phyloP scores from a whole-genome alignment of 2,888 invertebrate species.

The Coecobrya sp. region DNA sequence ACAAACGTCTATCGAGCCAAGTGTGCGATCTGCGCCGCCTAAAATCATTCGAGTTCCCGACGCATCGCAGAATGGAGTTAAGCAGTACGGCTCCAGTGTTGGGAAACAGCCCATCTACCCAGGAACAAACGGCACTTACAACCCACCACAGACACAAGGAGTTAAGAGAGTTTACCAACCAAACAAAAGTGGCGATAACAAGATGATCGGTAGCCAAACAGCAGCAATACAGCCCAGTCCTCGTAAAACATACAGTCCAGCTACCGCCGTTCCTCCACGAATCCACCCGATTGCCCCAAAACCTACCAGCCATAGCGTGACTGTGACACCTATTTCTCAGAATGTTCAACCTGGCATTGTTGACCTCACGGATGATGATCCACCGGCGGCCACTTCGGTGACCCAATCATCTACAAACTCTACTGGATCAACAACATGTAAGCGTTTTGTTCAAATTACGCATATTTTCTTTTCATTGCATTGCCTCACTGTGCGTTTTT shows the following conservation, averaged over 20 bases:
- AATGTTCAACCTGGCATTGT: constrained; percentile 74
- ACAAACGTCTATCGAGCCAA: constrained; percentile 90
- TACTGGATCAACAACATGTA: constrained; percentile 58
- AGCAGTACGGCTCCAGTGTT: constrained; percentile 46
- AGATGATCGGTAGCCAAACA: not conserved
- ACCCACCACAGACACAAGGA: constrained; percentile 25
- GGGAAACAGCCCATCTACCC: constrained; percentile 25
- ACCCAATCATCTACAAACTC: not conserved
- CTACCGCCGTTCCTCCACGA: constrained; percentile 16
- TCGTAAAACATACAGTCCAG: constrained; percentile 60
- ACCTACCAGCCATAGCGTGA: not conserved
- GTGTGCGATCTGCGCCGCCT: constrained; percentile 70
- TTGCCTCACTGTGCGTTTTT: not conserved
- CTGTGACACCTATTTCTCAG: constrained; percentile 25
- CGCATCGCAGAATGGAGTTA: constrained; percentile 63
- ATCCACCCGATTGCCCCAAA: constrained; percentile 66
- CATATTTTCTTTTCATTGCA: not conserved
- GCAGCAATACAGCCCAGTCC: constrained; percentile 28
- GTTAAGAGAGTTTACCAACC: constrained; percentile 66
- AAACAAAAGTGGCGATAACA: constrained; percentile 30
- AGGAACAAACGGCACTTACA: constrained; percentile 42
- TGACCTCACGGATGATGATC: constrained; percentile 83
- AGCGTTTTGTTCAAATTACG: not conserved
- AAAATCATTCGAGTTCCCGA: constrained; percentile 74
- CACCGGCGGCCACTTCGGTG: constrained; percentile 1